Percentiles rank a stretch among this genome's conserved stretches.
phyloP scores from a whole-genome alignment of 2,113 vertebrate genomes.

The Atherinomorus stipes region DNA sequence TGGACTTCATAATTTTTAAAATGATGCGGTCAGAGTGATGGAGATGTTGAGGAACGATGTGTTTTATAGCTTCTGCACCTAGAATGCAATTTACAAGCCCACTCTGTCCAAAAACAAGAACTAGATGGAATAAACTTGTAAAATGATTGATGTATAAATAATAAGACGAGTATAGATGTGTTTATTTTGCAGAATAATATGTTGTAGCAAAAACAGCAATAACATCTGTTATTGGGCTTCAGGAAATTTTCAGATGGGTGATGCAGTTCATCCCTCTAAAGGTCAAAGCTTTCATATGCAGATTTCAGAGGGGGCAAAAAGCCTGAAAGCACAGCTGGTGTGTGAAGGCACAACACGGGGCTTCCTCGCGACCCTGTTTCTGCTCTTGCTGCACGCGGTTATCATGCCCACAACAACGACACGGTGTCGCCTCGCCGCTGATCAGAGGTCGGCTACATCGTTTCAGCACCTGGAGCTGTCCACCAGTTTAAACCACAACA shows the following conservation, averaged over 20 bases:
- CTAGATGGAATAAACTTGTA: not conserved
- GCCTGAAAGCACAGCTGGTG: constrained; percentile 11
- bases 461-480: constrained; percentile 60
- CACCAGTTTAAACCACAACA: constrained; percentile 25
- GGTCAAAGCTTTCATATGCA: constrained; percentile 60
- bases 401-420: not conserved
- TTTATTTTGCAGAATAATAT: not conserved
- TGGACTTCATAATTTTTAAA: not conserved
- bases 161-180: not conserved
- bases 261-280: constrained; percentile 40
- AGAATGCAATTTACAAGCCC: not conserved
- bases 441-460: not conserved
- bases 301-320: constrained; percentile 17
- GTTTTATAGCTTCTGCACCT: not conserved
- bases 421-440: too few species aligned
- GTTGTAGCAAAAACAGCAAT: too few species aligned
- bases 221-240: too few species aligned
- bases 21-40: not conserved
- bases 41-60: not conserved
- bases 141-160: not conserved
- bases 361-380: constrained; percentile 3
- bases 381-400: constrained; percentile 12
- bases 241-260: not conserved
- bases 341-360: constrained; percentile 2
- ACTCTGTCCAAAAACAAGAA: not conserved